Evolutionary conservation across 2,888 invertebrate species (phyloP), one percentile per base, ranked within the genome.

Genomic region (Limenitis camilla): DNA sequence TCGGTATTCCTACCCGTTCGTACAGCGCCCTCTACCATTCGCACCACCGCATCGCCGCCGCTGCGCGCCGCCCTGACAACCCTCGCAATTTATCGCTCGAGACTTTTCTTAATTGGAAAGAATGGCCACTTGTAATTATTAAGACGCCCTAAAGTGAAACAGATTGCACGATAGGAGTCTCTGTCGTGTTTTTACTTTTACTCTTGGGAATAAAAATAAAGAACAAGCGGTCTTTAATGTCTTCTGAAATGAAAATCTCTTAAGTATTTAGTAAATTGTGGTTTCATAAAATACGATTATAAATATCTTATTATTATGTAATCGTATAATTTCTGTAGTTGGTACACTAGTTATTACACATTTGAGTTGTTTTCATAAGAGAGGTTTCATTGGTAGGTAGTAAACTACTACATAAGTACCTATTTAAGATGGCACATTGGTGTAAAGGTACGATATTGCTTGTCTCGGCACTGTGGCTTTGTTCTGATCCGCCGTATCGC

Each of bases 51-150:
- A 45, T 45, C 35, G 44, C 31, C 51, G 54, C 36, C 19, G 19
- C 19, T 3, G 3, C 19, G 19, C 19, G 19, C 19, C 3, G n/a
- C 27, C 71, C 76, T 78, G 81, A 79, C 84, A 80, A 74, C 84
- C 81, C 84, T 81, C 76, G 71, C 81, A 81, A 84, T 87, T 87
- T 87, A 87, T 85, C 77, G 83, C 81, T 72, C 71, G 77, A 81
- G 85, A 84, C 82, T 84, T 83, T 82, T 84, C 85, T 85, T 87
- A 87, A 87, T 87, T 86, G 85, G 84, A 86, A 86, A 82, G 81
- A 86, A 87, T 84, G 84, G 86, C 84, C 84, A 87, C 86, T 86
- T 86, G 85, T 84, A 86, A 86, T 87, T 86, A 86, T 85, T 85
- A 86, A 85, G 84, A 81, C 84, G 81, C 81, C 81, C 81, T 82